Percentiles rank a stretch among this genome's conserved stretches.
Evolutionary conservation across 2,888 invertebrate genomes (phyloP).

Genomic region (Hemistola chrysoprasaria): DNA sequence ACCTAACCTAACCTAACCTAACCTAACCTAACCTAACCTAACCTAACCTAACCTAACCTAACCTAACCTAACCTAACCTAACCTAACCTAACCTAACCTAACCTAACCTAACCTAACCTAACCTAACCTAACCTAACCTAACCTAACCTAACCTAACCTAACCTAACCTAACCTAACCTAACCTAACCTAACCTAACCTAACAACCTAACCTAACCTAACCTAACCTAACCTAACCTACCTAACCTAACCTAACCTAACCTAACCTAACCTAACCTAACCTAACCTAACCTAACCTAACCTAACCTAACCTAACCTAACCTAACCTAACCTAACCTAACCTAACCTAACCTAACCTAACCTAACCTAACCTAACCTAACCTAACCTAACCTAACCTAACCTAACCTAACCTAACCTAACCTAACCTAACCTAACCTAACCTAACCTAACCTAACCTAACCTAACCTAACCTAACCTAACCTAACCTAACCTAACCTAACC

Average conservation of each 20-base stretch:
- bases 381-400: constrained; percentile 25
- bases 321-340: constrained; percentile 23
- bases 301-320: constrained; percentile 24
- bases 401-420: constrained; percentile 31
- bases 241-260: constrained; percentile 12
- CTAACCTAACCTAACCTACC: no score
- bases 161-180: constrained; percentile 15
- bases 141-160: constrained; percentile 18
- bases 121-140: constrained; percentile 19
- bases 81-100: constrained; percentile 23
- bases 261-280: constrained; percentile 14
- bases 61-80: constrained; percentile 21
- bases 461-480: constrained; percentile 29
- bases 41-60: constrained; percentile 26
- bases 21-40: constrained; percentile 28
- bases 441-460: constrained; percentile 28
- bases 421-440: constrained; percentile 29
- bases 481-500: constrained; percentile 29
- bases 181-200: constrained; percentile 16
- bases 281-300: constrained; percentile 21
- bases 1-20: constrained; percentile 29
- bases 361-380: constrained; percentile 26
- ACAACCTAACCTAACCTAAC: no score
- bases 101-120: constrained; percentile 21
- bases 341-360: constrained; percentile 23